These are phyloP conservation scores for Hydractinia symbiolongicarpus DNA, from an alignment of 30 jellyfish, hydroid and myxozoan genomes.

Conservation along the genomic window DNA sequence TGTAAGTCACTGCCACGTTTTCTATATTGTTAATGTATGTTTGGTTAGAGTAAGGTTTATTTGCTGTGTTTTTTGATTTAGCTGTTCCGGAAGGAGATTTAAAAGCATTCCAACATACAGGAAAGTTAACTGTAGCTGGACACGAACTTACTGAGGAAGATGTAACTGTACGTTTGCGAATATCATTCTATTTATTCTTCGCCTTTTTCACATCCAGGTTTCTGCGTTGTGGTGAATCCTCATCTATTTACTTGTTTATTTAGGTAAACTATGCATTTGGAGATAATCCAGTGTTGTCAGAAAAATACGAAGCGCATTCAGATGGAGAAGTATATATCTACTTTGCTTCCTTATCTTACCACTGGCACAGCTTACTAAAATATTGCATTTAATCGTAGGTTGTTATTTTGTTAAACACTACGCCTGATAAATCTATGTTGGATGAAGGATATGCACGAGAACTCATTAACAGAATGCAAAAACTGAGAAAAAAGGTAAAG, in stretches of 20 bases:
- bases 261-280: conserved; percentile 89
- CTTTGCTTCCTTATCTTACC: background rate
- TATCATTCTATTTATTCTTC: background rate
- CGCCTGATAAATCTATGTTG: conserved; percentile 78
- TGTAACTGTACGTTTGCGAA: conserved; percentile 49
- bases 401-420: conserved; percentile 74
- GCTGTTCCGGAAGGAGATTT: conserved; percentile 66
- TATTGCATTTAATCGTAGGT: conserved; percentile 38
- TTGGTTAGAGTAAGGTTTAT: background rate
- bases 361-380: background rate
- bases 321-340: conserved; percentile 81
- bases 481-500: conserved; percentile 85
- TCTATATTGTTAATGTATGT: background rate
- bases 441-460: conserved; percentile 98
- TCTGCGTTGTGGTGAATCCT: background rate
- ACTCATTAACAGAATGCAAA: conserved; percentile 90
- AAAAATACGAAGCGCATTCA: conserved; percentile 90
- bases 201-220: background rate
- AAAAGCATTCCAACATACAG: conserved; percentile 58
- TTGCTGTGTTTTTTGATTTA: background rate
- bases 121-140: conserved; percentile 86
- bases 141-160: conserved; percentile 75
- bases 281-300: conserved; percentile 57
- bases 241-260: background rate
- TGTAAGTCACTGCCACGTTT: conserved; percentile 26